Evolutionary conservation across 2,797 vertebrate species (phyloP).

Genomic region (Hippopotamyrus pictus): DNA sequence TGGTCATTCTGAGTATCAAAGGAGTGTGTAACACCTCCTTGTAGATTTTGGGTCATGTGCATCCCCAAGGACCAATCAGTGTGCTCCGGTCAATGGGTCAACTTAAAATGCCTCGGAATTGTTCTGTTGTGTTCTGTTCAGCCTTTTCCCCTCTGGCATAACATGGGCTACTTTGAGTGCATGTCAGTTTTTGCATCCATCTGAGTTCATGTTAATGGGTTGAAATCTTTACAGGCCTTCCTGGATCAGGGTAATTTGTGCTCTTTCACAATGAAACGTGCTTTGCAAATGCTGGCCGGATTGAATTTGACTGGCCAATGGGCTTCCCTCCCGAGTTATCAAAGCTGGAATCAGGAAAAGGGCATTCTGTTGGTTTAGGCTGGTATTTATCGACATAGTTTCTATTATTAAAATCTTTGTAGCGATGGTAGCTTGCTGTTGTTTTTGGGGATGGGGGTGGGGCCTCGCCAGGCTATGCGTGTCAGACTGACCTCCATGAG

Average conservation of each 20-base stretch:
- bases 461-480: background rate
- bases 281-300: background rate
- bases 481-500: background rate
- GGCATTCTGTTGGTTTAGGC: background rate
- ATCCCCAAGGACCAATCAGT: background rate
- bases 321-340: background rate
- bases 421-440: background rate
- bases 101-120: background rate
- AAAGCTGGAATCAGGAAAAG: background rate
- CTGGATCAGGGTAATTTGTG: background rate
- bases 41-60: background rate
- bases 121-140: background rate
- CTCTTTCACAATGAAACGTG: background rate
- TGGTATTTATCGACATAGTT: background rate
- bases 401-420: background rate
- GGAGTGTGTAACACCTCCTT: background rate
- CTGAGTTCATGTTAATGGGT: background rate
- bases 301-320: background rate
- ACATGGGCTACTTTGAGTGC: background rate
- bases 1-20: background rate
- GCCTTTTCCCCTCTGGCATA: background rate
- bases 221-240: constrained; percentile 5
- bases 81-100: background rate
- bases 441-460: background rate
- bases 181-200: background rate